Percentiles rank a stretch among this genome's conserved stretches.
Conservation (phyloP, 2,888 invertebrate genomes). For the Netelia fuscicornis region DNA sequence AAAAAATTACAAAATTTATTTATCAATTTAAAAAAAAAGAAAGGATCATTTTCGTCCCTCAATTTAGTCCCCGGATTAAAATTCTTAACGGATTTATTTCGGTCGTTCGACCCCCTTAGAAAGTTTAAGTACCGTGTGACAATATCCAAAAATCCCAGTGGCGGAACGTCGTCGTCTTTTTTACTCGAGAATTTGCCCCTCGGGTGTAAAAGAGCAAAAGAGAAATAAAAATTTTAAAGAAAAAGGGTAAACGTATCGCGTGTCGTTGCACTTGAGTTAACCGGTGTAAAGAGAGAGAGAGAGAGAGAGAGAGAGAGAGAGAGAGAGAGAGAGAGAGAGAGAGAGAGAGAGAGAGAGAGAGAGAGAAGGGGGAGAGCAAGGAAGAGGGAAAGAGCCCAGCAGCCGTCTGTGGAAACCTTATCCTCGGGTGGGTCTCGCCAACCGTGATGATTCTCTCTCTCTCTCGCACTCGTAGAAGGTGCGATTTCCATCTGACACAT, state of each 20-base stretch:
- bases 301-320: conserved; percentile 33
- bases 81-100: background rate
- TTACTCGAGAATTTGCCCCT: conserved; percentile 40
- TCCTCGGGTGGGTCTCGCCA: conserved; percentile 41
- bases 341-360: conserved; percentile 32
- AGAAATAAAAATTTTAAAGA: conserved; percentile 12
- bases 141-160: conserved; percentile 39
- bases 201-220: conserved; percentile 23
- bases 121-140: conserved; percentile 31
- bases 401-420: conserved; percentile 58
- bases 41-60: background rate
- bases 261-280: conserved; percentile 67
- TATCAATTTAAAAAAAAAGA: background rate
- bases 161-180: conserved; percentile 17
- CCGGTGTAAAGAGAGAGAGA: conserved; percentile 32
- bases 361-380: background rate
- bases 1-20: background rate
- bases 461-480: conserved; percentile 33
- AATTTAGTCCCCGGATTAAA: background rate
- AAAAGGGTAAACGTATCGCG: conserved; percentile 59
- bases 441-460: conserved; percentile 51
- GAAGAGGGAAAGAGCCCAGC: conserved; percentile 9
- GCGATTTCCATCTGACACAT: conserved; percentile 59
- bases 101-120: background rate
- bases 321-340: conserved; percentile 45